Base-by-base conservation (phyloP, 2,888 invertebrate genomes). In the Eupelmus urozonus region DNA sequence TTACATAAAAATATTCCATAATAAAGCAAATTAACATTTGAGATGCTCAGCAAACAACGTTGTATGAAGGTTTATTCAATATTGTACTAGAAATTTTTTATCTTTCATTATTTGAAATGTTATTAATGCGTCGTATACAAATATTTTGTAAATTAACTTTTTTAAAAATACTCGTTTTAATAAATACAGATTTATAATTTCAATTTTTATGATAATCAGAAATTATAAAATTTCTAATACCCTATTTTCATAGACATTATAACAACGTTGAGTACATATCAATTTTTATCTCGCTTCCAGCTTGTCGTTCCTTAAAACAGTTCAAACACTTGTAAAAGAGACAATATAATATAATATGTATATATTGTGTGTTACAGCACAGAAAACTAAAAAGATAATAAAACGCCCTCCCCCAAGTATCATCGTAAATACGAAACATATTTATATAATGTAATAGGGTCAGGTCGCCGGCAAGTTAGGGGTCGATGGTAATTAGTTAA, bases 1-100 rank as follows among this genome's bases (percentile, higher is more conserved):
- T 20, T 40, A 27, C 25, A 51, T 23, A 57, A 73, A 65, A 73
- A 57, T 45, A 57, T 65, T 65, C 29, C 45, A 34, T 25, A 73
- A 57, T 27, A 25, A 57, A 57, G 45, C 53, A 57, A 70, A 55
- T 27, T 23, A 42, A 29, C 29, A 66, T 16, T 59, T 66, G 45
- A 49, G 66, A 23, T 59, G 60, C 13, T 20, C 63, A 63, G 25
- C 25, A 42, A n/a, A 29, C 20, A 70, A 60, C 13, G 42, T 57
- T 34, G 27, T 23, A 20, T n/a, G 3, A 73, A 73, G 29, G 20
- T 29, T 65, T 57, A 20, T n/a, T n/a, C 20, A 20, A 25, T 2
- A 5, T 40, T 42, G 13, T 11, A 42, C 1, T 25, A 62, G 5
- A 53, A 51, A 49, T 34, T 29, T 51, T 16, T 51, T 51, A 60